Evolutionary conservation across 2,113 vertebrate genomes (phyloP), one percentile per base, ranked within the genome.

Genomic region (Crotalus tigris): DNA sequence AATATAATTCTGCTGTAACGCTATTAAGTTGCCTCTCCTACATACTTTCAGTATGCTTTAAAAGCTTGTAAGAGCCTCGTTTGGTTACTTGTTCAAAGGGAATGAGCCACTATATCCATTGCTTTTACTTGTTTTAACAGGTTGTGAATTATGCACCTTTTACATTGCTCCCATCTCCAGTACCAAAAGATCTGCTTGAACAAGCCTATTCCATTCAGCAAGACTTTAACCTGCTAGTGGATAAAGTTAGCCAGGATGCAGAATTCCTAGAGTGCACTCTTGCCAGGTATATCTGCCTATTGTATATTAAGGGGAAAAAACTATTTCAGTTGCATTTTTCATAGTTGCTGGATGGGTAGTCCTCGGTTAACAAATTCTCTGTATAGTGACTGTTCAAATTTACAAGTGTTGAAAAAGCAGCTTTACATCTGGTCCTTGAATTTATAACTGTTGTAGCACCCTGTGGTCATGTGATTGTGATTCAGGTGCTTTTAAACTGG

Each of bases 201-300:
- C 98, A 99, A 97, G 99, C 99, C 0, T 97, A 98, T 0, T 97
- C 97, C 2, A 98, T 99, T 24, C 98, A 99, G 95, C 98, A 96
- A 39, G 98, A 98, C 92, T 99, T 98, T 95, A 99, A 99, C 94
- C 96, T 97, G 4, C 97, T 99, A 87, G 98, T 99, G 95, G 99
- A 99, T 97, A 97, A 96, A 39, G 98, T 99, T 94, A 99, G 98
- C 94, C 99, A 98, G 95, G 98, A 99, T 39, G 4, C 96, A 13
- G 96, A 96, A 88, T 99, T 99, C 92, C 96, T 99, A 93, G 97
- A 98, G 61, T 95, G 94, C 24, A 97, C 98, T 89, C 98, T 99
- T 3, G 97, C 98, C 33, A 99, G 98, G 99, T 99, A 97, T 94
- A 64, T 93, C 57, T 59, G 49, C 0, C 0, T 10, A 11, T 90